Percentiles rank a stretch among this genome's conserved stretches.
Evolutionary conservation across 2,113 vertebrate species (phyloP).

Genomic region (Galeopterus variegatus): DNA sequence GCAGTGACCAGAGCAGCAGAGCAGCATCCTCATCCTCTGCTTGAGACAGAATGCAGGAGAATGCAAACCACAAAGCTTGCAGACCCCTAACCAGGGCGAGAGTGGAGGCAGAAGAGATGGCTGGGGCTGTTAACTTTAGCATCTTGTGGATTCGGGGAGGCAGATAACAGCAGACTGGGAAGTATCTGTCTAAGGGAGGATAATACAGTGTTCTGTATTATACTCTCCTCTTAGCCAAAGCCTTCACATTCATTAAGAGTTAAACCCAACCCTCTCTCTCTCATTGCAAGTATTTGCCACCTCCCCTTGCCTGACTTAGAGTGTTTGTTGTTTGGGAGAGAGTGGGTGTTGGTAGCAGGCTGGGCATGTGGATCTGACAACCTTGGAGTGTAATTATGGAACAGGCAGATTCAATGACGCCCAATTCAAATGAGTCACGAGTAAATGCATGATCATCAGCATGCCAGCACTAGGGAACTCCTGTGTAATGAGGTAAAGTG

Average conservation of each 20-base stretch:
- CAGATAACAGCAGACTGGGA: neutral
- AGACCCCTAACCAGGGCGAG: neutral
- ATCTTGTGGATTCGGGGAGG: neutral
- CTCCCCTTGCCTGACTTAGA: neutral
- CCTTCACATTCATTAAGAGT: conserved; percentile 27
- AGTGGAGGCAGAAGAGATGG: neutral
- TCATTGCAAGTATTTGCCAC: neutral
- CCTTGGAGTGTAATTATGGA: conserved; percentile 37
- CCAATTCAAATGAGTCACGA: conserved; percentile 71
- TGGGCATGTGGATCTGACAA: neutral
- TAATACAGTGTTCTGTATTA: neutral
- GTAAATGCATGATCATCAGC: neutral
- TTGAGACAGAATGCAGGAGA: neutral
- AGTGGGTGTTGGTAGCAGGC: conserved; percentile 67
- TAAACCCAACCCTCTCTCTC: neutral
- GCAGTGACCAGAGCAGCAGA: neutral
- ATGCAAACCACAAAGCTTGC: no score
- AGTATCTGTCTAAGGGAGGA: neutral
- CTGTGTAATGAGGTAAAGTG: conserved; percentile 49
- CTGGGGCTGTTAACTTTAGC: neutral
- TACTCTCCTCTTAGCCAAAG: neutral
- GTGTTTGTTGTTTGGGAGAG: conserved; percentile 52
- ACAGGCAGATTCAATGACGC: conserved; percentile 35
- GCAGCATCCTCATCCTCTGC: neutral
- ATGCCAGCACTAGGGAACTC: conserved; percentile 50